phyloP scores from a whole-genome alignment of 1,140 invertebrate species.

The Hetaerina americana region DNA sequence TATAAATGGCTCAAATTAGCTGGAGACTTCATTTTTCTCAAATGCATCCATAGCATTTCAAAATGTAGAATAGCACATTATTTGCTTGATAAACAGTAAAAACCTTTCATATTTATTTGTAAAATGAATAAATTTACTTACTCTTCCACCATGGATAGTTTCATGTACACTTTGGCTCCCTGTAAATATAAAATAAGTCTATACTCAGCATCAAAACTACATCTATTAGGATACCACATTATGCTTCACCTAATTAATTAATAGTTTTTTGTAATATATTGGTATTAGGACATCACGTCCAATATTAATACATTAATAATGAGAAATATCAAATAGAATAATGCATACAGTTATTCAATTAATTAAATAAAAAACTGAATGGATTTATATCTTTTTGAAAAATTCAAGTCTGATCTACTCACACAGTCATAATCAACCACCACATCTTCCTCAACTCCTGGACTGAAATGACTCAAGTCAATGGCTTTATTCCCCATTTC shows the following conservation, averaged over 20 bases:
- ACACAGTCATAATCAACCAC: neutral
- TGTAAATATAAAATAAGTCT: constrained; percentile 8
- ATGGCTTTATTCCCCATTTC: neutral
- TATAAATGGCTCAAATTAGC: neutral
- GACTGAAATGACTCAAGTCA: neutral
- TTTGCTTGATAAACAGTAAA: neutral
- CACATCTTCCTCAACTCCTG: neutral
- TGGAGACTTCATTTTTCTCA: too few relatives aligned
- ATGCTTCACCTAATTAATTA: too few relatives aligned
- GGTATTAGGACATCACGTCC: too few relatives aligned
- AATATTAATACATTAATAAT: too few relatives aligned
- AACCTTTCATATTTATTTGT: neutral
- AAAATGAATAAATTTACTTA: constrained; percentile 2
- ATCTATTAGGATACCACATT: too few relatives aligned
- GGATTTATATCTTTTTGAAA: too few relatives aligned
- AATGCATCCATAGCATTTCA: too few relatives aligned
- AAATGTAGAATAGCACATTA: too few relatives aligned
- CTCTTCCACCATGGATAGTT: neutral
- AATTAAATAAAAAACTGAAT: too few relatives aligned
- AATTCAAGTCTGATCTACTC: neutral
- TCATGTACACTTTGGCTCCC: neutral
- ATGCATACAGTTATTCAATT: too few relatives aligned
- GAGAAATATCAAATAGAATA: too few relatives aligned
- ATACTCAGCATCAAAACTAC: neutral
- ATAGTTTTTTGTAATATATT: too few relatives aligned